Evolutionary conservation across 2,113 vertebrate species (phyloP), one percentile per base, ranked within the genome.

Genomic region (Hydrolagus affinis): DNA sequence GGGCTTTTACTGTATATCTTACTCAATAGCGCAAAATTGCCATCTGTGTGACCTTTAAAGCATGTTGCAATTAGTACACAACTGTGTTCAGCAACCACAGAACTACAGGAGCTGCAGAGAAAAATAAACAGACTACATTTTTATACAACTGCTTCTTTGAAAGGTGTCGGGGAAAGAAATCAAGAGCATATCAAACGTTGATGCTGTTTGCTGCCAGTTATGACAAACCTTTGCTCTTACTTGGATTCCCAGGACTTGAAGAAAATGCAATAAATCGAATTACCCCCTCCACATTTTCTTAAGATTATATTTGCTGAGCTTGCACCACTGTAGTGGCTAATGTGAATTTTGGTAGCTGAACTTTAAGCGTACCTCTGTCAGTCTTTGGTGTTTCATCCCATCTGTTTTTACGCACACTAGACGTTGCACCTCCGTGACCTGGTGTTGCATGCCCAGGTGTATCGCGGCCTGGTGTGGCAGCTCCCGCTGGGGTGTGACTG

Each of bases 361-460:
- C n/a, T 0, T 62, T 62, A 80, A 60, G 30, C 88, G 85, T 87
- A 96, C 95, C 95, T 90, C 98, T 93, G 85, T 99, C 98, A 11
- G 98, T 99, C 91, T 99, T 99, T 1, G 98, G 98, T 0, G 98
- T 99, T 89, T 99, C 97, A 62, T 99, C 98, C 98, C 98, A 99
- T 87, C 98, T 94, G 85, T 99, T 99, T 90, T 98, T 99, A 69
- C 98, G 96, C 6, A 97, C 96, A 0, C 98, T 99, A 25, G 97
- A 97, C 0, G 96, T 96, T 87, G 96, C 96, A 0, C 97, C 97
- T 8, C 98, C 97, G 0, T 99, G 98, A 10, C 98, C 97, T 0
- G 98, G 98, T 0, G 98, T 99, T 0, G 96, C 96, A 0, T 99
- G 98, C 0, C 98, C 98, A 0, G 98, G 98, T 0, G 98, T 99